phyloP scores from a whole-genome alignment of 2,888 invertebrate genomes.

The Trypoxylon attenuatum region DNA sequence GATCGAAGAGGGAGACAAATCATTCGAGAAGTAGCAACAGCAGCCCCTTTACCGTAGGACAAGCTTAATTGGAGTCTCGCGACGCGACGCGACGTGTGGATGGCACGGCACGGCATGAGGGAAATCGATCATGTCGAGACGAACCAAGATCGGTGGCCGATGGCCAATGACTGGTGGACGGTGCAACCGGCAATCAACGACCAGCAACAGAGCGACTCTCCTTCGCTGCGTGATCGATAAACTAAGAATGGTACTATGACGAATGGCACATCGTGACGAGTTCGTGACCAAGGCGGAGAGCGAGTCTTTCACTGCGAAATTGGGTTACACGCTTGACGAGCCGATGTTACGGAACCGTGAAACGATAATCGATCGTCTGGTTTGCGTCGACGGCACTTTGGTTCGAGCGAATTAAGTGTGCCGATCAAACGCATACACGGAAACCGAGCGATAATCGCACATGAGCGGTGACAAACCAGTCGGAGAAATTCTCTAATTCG shows the following conservation, averaged over 20 bases:
- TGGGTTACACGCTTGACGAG: conserved; percentile 54
- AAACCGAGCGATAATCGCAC: not conserved
- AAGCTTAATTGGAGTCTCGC: conserved; percentile 62
- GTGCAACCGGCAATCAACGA: no score
- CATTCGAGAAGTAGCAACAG: no score
- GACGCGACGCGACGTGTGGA: conserved; percentile 34
- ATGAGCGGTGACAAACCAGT: no score
- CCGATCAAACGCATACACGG: not conserved
- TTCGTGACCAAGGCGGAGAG: conserved; percentile 37
- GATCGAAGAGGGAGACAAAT: no score
- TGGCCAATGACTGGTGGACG: no score
- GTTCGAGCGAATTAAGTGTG: no score
- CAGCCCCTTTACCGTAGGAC: no score
- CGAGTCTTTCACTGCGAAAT: conserved; percentile 42
- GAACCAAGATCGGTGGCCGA: conserved; percentile 22
- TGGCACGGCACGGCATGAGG: no score
- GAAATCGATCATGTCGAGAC: conserved; percentile 47
- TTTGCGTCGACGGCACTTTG: conserved; percentile 4
- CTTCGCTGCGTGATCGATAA: conserved; percentile 45
- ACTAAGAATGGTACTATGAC: no score
- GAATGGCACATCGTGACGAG: conserved; percentile 58
- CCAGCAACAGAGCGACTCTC: no score
- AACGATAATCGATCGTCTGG: conserved; percentile 23
- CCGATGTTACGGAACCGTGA: conserved; percentile 22
- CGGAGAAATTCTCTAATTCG: no score